Evolutionary conservation across 1,140 invertebrate genomes (phyloP).

Genomic region (Neodiprion fabricii): DNA sequence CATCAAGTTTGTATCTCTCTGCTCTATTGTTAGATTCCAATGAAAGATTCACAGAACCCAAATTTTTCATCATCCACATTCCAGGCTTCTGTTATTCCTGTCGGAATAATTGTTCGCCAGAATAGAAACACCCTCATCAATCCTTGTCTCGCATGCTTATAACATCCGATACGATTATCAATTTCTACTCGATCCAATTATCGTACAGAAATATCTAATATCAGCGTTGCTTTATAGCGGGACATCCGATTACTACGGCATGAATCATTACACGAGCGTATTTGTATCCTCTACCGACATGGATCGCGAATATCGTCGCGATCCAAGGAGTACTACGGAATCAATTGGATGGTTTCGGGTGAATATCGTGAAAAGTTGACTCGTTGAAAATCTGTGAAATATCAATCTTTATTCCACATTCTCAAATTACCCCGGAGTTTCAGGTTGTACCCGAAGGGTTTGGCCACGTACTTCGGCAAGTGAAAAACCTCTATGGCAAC

Average conservation of each 20-base stretch:
- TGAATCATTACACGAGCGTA: constrained; percentile 66
- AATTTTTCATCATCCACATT: background rate
- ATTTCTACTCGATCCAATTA: constrained; percentile 60
- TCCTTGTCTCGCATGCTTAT: background rate
- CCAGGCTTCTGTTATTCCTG: background rate
- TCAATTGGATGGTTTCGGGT: constrained; percentile 39
- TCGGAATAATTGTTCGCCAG: background rate
- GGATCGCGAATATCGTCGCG: constrained; percentile 24
- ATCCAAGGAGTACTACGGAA: constrained; percentile 34
- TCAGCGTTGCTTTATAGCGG: constrained; percentile 47
- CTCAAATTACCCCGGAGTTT: constrained; percentile 44
- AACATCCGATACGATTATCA: constrained; percentile 36
- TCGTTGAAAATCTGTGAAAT: background rate
- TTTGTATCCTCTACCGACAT: constrained; percentile 21
- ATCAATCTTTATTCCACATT: background rate
- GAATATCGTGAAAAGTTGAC: constrained; percentile 18
- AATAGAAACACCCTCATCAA: background rate
- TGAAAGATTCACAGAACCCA: background rate
- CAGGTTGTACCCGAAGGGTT: constrained; percentile 63
- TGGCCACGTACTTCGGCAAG: constrained; percentile 61
- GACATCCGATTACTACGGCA: constrained; percentile 64
- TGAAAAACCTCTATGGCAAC: constrained; percentile 64
- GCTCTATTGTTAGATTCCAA: too few relatives aligned
- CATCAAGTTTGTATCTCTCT: background rate
- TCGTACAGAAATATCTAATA: constrained; percentile 25